These are phyloP conservation scores for Pipra filicauda DNA, from an alignment of 2,113 vertebrate species.

Conservation along the genomic window DNA sequence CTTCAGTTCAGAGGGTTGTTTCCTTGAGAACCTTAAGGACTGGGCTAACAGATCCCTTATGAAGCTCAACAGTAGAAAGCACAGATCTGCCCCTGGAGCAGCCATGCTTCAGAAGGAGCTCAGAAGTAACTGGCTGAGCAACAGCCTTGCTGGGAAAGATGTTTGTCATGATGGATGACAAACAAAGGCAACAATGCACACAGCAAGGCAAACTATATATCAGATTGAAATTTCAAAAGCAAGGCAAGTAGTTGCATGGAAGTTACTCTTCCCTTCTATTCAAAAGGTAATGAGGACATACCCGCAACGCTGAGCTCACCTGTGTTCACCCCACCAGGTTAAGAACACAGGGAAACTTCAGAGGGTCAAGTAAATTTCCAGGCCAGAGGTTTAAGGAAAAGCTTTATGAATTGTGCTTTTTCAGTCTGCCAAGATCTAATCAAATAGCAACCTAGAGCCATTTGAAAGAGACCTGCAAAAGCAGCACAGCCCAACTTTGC, in stretches of 20 bases:
- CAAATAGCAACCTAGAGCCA: background rate
- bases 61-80: background rate
- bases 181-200: background rate
- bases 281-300: background rate
- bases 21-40: background rate
- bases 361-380: background rate
- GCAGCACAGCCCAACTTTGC: background rate
- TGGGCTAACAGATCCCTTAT: background rate
- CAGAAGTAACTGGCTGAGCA: background rate
- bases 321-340: background rate
- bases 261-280: background rate
- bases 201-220: background rate
- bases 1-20: background rate
- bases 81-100: background rate
- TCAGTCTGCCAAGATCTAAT: background rate
- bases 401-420: background rate
- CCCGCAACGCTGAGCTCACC: background rate
- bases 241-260: background rate
- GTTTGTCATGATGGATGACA: background rate
- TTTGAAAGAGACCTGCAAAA: background rate
- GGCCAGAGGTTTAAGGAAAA: background rate
- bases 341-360: background rate
- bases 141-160: background rate
- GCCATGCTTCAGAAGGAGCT: background rate
- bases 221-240: background rate